Evolutionary conservation across 1,140 invertebrate genomes (phyloP).

Genomic region (Orchesella cincta): DNA sequence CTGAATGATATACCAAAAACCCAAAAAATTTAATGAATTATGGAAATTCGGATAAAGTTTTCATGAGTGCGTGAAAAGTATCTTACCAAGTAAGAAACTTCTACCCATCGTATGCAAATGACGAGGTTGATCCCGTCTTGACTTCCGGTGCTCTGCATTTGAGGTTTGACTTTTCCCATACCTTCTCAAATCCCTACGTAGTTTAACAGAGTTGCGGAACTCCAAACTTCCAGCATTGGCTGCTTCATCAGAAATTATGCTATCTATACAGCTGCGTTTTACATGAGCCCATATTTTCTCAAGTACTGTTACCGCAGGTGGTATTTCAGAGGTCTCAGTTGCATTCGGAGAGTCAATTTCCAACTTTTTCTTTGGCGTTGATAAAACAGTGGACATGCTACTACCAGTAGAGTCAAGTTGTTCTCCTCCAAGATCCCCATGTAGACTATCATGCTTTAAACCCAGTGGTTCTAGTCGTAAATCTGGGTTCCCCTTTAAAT

Average conservation of each 20-base stretch:
- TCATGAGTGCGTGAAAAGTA: background rate
- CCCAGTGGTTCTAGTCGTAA: slow-evolving; percentile 37
- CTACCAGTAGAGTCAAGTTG: background rate
- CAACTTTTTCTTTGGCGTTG: background rate
- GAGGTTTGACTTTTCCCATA: slow-evolving; percentile 2
- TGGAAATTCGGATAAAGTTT: no score
- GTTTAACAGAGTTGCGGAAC: background rate
- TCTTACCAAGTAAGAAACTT: slow-evolving; percentile 45
- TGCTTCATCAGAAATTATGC: background rate
- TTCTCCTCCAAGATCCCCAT: slow-evolving; percentile 23
- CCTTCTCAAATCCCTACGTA: background rate
- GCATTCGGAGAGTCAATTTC: background rate
- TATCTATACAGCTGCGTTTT: slow-evolving; percentile 43
- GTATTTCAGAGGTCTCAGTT: slow-evolving; percentile 19
- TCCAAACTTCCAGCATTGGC: background rate
- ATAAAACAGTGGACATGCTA: background rate
- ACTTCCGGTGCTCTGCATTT: slow-evolving; percentile 20
- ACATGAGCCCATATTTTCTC: slow-evolving; percentile 48
- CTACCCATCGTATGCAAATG: slow-evolving; percentile 43
- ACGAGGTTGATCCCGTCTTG: slow-evolving; percentile 41
- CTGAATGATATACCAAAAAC: no score
- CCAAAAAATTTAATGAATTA: no score
- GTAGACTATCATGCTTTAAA: background rate
- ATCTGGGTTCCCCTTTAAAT: slow-evolving; percentile 56
- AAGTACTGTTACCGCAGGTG: slow-evolving; percentile 40